These are phyloP conservation scores for Watersipora subatra DNA, from an alignment of 1,140 invertebrate species.

Conservation along the genomic window DNA sequence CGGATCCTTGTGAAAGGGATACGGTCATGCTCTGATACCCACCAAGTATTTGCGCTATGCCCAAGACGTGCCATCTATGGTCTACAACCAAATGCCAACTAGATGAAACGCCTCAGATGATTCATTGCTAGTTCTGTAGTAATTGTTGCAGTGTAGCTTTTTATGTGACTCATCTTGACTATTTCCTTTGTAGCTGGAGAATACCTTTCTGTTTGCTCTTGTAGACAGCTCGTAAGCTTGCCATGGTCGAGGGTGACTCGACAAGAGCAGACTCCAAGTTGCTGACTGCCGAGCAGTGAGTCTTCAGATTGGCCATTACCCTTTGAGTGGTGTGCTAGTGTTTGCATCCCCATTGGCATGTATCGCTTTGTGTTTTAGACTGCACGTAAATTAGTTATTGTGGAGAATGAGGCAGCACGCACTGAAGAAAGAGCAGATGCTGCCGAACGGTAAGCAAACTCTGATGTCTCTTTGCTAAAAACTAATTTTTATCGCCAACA, in stretches of 20 bases:
- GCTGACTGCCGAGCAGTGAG: slow-evolving; percentile 95
- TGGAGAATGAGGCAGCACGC: slow-evolving; percentile 85
- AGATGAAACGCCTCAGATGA: no score
- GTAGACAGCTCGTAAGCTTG: slow-evolving; percentile 99
- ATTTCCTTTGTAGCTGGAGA: neutral
- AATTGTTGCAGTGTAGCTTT: no score
- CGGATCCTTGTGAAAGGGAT: no score
- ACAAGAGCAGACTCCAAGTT: slow-evolving; percentile 99
- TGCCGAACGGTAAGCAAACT: slow-evolving; percentile 65
- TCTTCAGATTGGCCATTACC: slow-evolving; percentile 12
- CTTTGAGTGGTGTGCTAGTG: neutral
- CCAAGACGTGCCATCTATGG: no score
- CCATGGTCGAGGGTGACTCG: slow-evolving; percentile 99
- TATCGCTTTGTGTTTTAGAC: slow-evolving; percentile 56
- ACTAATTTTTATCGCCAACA: no score
- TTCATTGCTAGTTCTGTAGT: no score
- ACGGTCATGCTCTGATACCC: no score
- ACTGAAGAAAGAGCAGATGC: slow-evolving; percentile 82
- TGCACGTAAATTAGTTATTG: slow-evolving; percentile 81
- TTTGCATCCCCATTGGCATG: neutral
- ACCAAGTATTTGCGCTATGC: no score
- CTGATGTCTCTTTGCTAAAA: no score
- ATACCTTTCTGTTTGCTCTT: slow-evolving; percentile 5
- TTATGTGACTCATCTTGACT: no score
- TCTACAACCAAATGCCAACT: no score